A percentile compares a stretch with the other conserved stretches of the same genome.
phyloP scores from a whole-genome alignment of 2,888 invertebrate species.

The Amiota minor region DNA sequence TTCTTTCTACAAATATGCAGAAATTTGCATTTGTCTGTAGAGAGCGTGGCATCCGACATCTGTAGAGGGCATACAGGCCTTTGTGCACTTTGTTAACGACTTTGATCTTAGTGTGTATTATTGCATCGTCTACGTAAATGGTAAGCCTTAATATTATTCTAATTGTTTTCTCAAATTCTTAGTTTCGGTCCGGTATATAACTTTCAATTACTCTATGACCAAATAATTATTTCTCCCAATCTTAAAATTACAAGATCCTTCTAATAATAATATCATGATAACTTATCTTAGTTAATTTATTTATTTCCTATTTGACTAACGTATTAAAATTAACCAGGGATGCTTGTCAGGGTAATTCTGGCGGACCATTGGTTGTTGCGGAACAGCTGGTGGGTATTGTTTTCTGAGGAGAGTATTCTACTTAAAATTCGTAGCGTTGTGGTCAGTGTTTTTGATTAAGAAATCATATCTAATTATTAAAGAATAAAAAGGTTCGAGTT shows the following conservation, averaged over 20 bases:
- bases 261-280: constrained; percentile 59
- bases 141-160: constrained; percentile 9
- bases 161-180: constrained; percentile 1
- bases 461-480: too few species aligned
- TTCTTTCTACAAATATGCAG: constrained; percentile 17
- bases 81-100: neutral
- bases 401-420: too few species aligned
- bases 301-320: too few species aligned
- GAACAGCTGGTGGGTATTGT: constrained; percentile 66
- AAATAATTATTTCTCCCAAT: too few species aligned
- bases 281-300: too few species aligned
- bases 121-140: constrained; percentile 17
- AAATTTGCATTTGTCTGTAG: constrained; percentile 11
- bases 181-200: too few species aligned
- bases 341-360: constrained; percentile 69
- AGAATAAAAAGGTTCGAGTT: too few species aligned
- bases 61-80: too few species aligned
- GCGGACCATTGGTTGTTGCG: constrained; percentile 63
- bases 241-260: too few species aligned
- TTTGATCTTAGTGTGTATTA: constrained; percentile 1
- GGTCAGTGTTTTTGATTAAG: too few species aligned
- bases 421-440: too few species aligned
- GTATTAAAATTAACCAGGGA: constrained; percentile 55
- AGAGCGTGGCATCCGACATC: constrained; percentile 12
- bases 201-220: too few species aligned